Base-by-base conservation (phyloP, 2,113 vertebrate genomes). In the Thunnus thynnus region DNA sequence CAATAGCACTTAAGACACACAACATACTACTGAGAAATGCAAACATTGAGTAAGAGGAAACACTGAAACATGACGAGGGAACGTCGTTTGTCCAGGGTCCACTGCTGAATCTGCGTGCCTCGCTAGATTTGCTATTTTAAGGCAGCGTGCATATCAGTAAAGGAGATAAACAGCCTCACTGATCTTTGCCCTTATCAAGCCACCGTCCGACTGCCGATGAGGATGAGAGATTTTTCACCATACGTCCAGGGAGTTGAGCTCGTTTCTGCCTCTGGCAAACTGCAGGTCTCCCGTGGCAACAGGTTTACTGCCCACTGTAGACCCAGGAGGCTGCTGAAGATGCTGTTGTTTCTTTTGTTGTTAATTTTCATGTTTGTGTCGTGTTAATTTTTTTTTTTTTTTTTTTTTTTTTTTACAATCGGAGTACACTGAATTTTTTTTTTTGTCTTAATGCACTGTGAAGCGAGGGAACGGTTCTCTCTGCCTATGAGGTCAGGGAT, bases 371-470 rank as follows among this genome's bases (percentile, higher is more conserved):
- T 77, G 66, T 88, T 86, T 88, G 57, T 88, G 36, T 88, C n/a
- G 51, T 84, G 67, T 86, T 78, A 41, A 77, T 61, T 56, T 65
- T 71, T 57, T 44, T 73, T n/a, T 76, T 82, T 68, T 71, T 63
- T 78, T 22, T n/a, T 76, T 60, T 30, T 86, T 75, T 91, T 92
- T 90, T 93, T 92, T 86, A 85, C 77, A 91, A 93, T 95, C 92
- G 72, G 91, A 95, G 93, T 95, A 96, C 95, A 95, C 95, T 96
- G 95, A 95, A 95, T 93, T 93, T 86, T 87, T 52, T 52, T 41
- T 88, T 92, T 94, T 85, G 92, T 95, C 93, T 95, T 96, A 94
- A 95, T 95, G 94, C 95, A 96, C 95, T 96, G 95, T 95, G 95
- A 95, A 95, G 92, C 88, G 84, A 93, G 93, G 92, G 88, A 87